These are phyloP conservation scores for Ibidorhyncha struthersii DNA, from an alignment of 2,113 vertebrate genomes.

Conservation along the genomic window DNA sequence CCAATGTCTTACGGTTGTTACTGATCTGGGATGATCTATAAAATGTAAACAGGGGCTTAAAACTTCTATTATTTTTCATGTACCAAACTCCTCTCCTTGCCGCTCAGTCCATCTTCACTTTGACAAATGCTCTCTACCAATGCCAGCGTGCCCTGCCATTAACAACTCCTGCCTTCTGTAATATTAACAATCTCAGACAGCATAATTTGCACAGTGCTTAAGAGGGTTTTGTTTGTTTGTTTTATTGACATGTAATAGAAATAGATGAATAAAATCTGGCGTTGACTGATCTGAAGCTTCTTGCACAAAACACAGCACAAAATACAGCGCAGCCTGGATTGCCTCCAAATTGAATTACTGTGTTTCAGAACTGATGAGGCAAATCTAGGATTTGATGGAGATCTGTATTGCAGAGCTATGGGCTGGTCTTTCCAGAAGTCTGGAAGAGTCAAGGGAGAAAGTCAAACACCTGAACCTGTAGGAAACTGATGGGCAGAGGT, in stretches of 20 bases:
- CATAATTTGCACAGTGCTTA: neutral
- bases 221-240: neutral
- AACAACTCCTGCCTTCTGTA: neutral
- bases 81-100: neutral
- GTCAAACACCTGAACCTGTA: neutral
- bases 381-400: neutral
- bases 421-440: neutral
- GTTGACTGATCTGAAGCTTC: neutral
- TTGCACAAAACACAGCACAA: neutral
- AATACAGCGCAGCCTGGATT: neutral
- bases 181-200: neutral
- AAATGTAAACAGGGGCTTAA: neutral
- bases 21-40: neutral
- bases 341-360: neutral
- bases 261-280: neutral
- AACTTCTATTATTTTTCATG: neutral
- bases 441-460: neutral
- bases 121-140: neutral
- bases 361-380: neutral
- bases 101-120: neutral
- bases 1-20: neutral
- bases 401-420: neutral
- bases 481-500: neutral
- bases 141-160: neutral
- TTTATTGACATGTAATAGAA: neutral